phyloP scores from a whole-genome alignment of 2,888 invertebrate species.

The Trissonchulus latispiculum region DNA sequence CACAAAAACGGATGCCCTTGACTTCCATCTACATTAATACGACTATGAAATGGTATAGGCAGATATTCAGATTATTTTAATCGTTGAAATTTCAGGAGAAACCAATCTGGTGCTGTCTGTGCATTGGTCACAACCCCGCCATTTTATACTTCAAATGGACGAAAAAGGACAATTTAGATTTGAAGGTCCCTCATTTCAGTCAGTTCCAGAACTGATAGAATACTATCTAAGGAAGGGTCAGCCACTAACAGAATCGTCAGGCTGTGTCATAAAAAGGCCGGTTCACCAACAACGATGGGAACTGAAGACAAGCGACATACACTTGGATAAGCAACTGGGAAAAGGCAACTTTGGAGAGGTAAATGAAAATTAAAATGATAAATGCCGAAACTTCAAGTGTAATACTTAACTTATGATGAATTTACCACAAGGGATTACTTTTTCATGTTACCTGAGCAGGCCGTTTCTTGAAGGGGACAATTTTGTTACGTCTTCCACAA shows the following conservation, averaged over 20 bases:
- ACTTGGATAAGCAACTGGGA: slow-evolving; percentile 81
- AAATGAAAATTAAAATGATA: too few relatives aligned
- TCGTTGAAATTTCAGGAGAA: too few relatives aligned
- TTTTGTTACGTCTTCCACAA: too few relatives aligned
- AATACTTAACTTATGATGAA: too few relatives aligned
- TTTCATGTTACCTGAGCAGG: too few relatives aligned
- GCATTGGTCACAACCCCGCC: background rate
- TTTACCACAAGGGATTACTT: too few relatives aligned
- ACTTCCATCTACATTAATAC: too few relatives aligned
- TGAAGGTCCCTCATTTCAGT: slow-evolving; percentile 84
- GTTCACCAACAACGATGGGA: slow-evolving; percentile 87
- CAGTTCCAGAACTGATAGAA: slow-evolving; percentile 72
- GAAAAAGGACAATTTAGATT: slow-evolving; percentile 74
- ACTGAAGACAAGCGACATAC: slow-evolving; percentile 84
- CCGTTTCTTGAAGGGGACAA: too few relatives aligned
- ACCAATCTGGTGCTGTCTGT: slow-evolving; percentile 11
- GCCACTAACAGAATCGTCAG: slow-evolving; percentile 81
- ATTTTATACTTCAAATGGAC: slow-evolving; percentile 18
- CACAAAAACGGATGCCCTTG: too few relatives aligned
- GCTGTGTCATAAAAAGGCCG: slow-evolving; percentile 72
- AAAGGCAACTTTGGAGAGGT: slow-evolving; percentile 98
- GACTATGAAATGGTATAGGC: too few relatives aligned
- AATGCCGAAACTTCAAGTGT: too few relatives aligned
- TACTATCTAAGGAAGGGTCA: background rate
- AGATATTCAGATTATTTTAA: too few relatives aligned